phyloP scores from a whole-genome alignment of 2,888 invertebrate species.

The Acholoe squamosa region DNA sequence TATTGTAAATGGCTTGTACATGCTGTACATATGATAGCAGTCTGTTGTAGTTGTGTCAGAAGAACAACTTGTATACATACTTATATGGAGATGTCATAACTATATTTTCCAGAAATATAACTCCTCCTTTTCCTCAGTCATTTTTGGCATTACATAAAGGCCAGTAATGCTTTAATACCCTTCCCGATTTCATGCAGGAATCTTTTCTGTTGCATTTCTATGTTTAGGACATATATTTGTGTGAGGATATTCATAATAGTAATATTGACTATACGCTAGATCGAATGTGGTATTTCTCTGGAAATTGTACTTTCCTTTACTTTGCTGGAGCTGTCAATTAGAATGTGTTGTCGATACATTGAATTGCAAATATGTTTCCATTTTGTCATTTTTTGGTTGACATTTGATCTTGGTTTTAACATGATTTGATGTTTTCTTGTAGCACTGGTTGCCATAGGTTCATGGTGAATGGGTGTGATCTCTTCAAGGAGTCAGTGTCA shows the following conservation, averaged over 20 bases:
- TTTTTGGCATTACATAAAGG: slow-evolving; percentile 10
- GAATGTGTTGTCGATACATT: neutral
- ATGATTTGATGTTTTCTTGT: slow-evolving; percentile 53
- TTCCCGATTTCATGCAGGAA: neutral
- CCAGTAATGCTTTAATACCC: neutral
- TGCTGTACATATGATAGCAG: slow-evolving; percentile 50
- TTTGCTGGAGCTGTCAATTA: neutral
- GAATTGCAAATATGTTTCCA: neutral
- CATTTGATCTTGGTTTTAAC: slow-evolving; percentile 19
- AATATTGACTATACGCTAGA: neutral
- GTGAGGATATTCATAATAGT: neutral
- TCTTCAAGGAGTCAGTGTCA: neutral
- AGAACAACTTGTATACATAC: slow-evolving; percentile 35
- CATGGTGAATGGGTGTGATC: slow-evolving; percentile 30
- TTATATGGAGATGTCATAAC: slow-evolving; percentile 33
- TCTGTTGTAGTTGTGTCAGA: neutral
- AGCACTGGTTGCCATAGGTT: slow-evolving; percentile 31
- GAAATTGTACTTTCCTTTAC: neutral
- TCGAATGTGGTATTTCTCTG: neutral
- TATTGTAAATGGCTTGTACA: slow-evolving; percentile 60
- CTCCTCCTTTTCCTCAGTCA: neutral
- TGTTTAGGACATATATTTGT: neutral
- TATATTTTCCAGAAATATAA: slow-evolving; percentile 49
- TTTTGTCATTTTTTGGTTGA: slow-evolving; percentile 1
- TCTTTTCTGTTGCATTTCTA: neutral